Conservation (phyloP, 2,113 vertebrate species). For the Xenopus laevis region DNA sequence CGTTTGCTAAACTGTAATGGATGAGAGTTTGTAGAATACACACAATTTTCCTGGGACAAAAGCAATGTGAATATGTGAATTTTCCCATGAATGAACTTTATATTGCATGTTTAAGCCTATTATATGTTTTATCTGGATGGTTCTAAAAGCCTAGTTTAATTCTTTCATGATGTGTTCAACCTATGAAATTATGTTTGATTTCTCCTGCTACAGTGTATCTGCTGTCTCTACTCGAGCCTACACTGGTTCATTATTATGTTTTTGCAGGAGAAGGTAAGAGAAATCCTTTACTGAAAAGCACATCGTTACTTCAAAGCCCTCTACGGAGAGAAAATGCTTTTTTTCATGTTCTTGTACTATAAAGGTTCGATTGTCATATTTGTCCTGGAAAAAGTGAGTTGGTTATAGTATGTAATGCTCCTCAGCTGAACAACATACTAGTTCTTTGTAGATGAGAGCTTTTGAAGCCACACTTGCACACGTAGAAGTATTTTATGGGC, state of each 20-base stretch:
- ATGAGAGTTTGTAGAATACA: no score
- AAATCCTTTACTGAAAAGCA: conserved; percentile 1
- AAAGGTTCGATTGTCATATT: conserved; percentile 1
- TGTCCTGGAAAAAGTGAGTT: background rate
- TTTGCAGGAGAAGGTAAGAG: background rate
- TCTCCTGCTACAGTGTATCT: background rate
- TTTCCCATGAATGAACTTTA: background rate
- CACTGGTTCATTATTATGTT: background rate
- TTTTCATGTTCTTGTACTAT: background rate
- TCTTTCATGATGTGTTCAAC: background rate
- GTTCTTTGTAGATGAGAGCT: background rate
- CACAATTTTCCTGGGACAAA: no score
- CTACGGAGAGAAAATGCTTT: background rate
- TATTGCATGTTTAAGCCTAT: background rate
- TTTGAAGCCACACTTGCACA: background rate
- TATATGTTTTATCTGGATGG: background rate
- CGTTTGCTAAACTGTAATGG: no score
- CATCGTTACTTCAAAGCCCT: background rate
- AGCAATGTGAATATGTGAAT: background rate
- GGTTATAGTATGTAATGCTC: background rate
- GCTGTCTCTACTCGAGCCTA: background rate
- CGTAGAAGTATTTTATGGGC: background rate
- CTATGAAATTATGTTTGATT: conserved; percentile 4
- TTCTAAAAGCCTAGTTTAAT: background rate
- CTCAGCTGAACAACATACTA: background rate